Conservation (phyloP, 2,888 invertebrate genomes). For the Prosapia bicincta region DNA sequence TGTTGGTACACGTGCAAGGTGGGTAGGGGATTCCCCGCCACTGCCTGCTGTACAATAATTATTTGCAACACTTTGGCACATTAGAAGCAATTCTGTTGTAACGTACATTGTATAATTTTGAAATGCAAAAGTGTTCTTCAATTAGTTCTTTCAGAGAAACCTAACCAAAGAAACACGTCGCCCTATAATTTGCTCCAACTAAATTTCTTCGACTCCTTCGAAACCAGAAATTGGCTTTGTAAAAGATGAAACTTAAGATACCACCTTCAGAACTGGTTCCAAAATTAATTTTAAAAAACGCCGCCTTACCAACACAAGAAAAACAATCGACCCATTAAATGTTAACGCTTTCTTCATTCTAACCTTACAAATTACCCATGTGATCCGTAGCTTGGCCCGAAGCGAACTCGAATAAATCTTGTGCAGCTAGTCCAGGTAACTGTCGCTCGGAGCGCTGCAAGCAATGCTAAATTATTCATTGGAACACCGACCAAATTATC, state of each 20-base stretch:
- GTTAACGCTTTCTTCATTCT: background rate
- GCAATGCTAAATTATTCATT: background rate
- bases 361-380: background rate
- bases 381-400: background rate
- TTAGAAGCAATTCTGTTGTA: too few relatives aligned
- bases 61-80: too few relatives aligned
- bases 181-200: too few relatives aligned
- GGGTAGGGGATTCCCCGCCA: background rate
- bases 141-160: too few relatives aligned
- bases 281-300: too few relatives aligned
- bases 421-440: background rate
- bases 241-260: background rate
- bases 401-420: background rate
- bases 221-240: too few relatives aligned
- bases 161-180: too few relatives aligned
- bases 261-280: background rate
- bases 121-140: too few relatives aligned
- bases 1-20: background rate
- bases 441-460: background rate
- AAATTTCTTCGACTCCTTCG: too few relatives aligned
- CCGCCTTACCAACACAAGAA: background rate
- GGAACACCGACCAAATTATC: background rate
- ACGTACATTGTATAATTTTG: too few relatives aligned
- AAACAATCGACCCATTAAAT: background rate
- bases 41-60: too few relatives aligned